These are phyloP conservation scores for Ammospiza maritima DNA, from an alignment of 2,797 vertebrate genomes.

Conservation along the genomic window DNA sequence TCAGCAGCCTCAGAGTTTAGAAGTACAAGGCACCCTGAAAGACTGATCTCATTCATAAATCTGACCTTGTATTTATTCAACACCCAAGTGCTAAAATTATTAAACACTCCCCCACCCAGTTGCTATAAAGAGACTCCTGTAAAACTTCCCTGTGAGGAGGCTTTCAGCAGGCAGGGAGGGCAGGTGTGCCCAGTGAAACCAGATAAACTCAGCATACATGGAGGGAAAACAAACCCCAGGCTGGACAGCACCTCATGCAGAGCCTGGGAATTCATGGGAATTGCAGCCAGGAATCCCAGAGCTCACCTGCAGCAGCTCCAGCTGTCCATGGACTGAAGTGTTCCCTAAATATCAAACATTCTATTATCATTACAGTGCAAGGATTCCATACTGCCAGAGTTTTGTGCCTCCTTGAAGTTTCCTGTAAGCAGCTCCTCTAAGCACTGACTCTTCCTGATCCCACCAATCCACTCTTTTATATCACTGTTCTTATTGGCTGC, in stretches of 20 bases:
- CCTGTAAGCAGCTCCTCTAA: too few species aligned
- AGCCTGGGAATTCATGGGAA: fast-evolving
- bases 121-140: not conserved
- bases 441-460: too few species aligned
- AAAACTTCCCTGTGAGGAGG: not conserved
- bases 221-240: not conserved
- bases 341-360: too few species aligned
- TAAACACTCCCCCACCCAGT: not conserved
- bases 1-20: not conserved
- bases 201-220: not conserved
- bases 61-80: not conserved
- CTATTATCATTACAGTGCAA: too few species aligned
- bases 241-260: not conserved
- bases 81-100: not conserved
- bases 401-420: too few species aligned
- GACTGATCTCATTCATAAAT: conserved; percentile 18
- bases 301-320: not conserved
- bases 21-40: not conserved
- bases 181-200: not conserved
- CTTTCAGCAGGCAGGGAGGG: not conserved
- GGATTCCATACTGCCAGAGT: too few species aligned
- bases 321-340: not conserved
- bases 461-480: too few species aligned
- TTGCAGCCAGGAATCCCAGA: not conserved
- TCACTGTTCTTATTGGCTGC: too few species aligned